Conservation (phyloP, 2,888 invertebrate genomes). For the Glomeris marginata region DNA sequence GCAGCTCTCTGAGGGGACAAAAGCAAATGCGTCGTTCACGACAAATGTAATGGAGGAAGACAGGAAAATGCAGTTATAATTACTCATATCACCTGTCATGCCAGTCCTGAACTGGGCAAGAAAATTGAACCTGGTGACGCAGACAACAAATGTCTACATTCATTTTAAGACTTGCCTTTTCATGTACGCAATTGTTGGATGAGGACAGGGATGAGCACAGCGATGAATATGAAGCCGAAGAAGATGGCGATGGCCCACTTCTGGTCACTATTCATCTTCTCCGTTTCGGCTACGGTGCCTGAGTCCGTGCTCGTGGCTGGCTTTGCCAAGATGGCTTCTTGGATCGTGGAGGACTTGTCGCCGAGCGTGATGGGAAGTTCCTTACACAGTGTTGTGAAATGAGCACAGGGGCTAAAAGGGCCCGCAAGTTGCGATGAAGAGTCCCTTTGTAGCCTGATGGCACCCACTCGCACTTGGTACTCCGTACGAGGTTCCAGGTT, state of each 20-base stretch:
- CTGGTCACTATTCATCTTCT: constrained; percentile 32
- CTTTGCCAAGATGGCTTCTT: constrained; percentile 9
- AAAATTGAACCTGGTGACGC: no score
- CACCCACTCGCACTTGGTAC: constrained; percentile 62
- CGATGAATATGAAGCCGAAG: constrained; percentile 42
- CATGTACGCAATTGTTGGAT: constrained; percentile 36
- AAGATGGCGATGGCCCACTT: constrained; percentile 49
- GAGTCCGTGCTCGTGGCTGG: not conserved
- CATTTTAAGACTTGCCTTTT: no score
- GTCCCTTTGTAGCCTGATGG: constrained; percentile 47
- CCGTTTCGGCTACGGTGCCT: not conserved
- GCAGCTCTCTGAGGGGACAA: no score
- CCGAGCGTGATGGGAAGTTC: constrained; percentile 20
- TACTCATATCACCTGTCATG: no score
- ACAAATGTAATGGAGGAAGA: no score
- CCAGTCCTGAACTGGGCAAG: no score
- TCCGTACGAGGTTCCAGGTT: constrained; percentile 58
- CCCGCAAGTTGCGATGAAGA: constrained; percentile 43
- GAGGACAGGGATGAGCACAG: constrained; percentile 44
- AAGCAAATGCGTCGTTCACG: no score
- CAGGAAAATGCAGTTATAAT: no score
- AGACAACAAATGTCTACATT: no score
- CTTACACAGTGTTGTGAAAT: constrained; percentile 38
- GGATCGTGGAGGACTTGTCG: constrained; percentile 14
- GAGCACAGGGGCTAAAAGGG: constrained; percentile 50